These are phyloP conservation scores for Psittacara wagleri DNA, from an alignment of 2,113 vertebrate species.

Conservation along the genomic window DNA sequence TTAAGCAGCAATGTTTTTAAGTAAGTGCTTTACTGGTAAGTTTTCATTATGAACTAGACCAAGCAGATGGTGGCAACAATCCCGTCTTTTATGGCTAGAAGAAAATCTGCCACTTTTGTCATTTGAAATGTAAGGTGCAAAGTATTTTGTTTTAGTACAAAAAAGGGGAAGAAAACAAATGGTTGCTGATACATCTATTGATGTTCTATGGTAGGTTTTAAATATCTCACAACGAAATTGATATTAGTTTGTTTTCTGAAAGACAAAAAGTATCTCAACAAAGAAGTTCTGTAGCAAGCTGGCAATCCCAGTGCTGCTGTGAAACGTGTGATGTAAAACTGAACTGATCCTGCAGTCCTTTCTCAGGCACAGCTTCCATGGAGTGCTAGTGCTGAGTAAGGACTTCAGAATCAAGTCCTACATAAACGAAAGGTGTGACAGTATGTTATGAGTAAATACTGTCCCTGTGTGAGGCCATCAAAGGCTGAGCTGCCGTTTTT, in stretches of 20 bases:
- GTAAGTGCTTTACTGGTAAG: conserved; percentile 34
- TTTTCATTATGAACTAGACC: conserved; percentile 14
- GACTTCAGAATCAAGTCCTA: background rate
- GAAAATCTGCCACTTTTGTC: background rate
- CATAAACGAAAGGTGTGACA: background rate
- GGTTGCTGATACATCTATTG: background rate
- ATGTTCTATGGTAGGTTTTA: background rate
- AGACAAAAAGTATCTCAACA: background rate
- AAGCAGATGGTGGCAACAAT: background rate
- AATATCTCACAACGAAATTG: background rate
- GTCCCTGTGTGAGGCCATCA: background rate
- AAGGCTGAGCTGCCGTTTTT: background rate
- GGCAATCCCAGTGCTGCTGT: background rate
- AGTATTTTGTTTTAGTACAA: background rate
- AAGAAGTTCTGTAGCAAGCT: background rate
- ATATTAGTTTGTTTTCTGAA: background rate
- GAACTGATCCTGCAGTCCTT: background rate
- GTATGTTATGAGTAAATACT: background rate
- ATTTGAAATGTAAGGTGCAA: conserved; percentile 3
- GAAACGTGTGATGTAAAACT: background rate
- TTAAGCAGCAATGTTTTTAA: background rate
- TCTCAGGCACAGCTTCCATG: background rate
- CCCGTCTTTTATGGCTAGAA: background rate
- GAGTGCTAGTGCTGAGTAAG: background rate
- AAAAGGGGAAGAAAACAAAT: conserved; percentile 13